phyloP scores from a whole-genome alignment of 2,113 vertebrate genomes.

The Anhinga rufa region DNA sequence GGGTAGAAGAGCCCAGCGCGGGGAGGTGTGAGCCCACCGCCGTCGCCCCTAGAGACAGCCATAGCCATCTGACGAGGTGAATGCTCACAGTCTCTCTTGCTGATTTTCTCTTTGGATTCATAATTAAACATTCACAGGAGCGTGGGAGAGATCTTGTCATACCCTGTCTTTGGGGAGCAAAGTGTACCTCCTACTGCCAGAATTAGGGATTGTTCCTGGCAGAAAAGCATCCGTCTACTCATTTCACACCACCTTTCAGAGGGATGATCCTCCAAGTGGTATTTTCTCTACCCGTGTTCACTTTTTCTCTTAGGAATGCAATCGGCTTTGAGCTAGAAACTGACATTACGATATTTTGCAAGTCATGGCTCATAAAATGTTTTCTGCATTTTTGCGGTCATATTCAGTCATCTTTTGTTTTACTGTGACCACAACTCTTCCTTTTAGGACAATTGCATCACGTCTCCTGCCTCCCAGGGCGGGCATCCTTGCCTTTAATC shows the following conservation, averaged over 20 bases:
- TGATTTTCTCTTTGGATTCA: background rate
- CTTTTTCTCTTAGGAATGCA: background rate
- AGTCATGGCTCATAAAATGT: background rate
- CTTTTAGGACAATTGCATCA: background rate
- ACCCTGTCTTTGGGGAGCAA: background rate
- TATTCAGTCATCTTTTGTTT: background rate
- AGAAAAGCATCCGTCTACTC: background rate
- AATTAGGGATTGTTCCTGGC: background rate
- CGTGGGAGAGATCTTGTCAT: rapidly evolving
- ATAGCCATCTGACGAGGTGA: too few species aligned
- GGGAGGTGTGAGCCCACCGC: background rate
- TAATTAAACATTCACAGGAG: background rate
- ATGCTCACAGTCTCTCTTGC: background rate
- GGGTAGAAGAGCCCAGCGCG: background rate
- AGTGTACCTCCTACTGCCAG: rapidly evolving
- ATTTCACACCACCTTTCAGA: background rate
- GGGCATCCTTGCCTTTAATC: constrained; percentile 13
- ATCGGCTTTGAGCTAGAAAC: rapidly evolving
- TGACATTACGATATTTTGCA: background rate
- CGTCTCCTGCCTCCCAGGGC: background rate
- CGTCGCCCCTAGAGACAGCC: background rate
- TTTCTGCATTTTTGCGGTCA: background rate
- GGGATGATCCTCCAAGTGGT: background rate
- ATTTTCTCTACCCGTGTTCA: background rate
- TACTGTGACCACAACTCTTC: background rate